Conservation (phyloP, 2,113 vertebrate species). For the Litocranius walleri region DNA sequence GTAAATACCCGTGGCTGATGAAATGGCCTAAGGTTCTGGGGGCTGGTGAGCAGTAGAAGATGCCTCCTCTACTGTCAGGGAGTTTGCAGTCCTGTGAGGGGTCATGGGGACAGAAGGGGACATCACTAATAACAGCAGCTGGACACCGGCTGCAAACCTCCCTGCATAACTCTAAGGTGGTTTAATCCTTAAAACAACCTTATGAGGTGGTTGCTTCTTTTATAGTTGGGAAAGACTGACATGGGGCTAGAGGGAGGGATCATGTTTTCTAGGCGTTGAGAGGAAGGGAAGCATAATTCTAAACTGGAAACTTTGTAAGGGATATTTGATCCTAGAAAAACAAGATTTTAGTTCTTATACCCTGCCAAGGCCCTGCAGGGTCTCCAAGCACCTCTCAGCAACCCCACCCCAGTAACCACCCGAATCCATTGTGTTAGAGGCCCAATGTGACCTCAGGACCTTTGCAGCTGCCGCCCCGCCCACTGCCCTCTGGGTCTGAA, state of each 20-base stretch:
- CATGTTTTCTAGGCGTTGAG: background rate
- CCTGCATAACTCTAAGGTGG: background rate
- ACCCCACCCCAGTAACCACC: too few species aligned
- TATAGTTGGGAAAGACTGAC: background rate
- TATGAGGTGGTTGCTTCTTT: background rate
- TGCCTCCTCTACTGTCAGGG: background rate
- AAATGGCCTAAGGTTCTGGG: background rate
- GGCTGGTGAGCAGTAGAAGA: background rate
- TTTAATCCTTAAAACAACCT: background rate
- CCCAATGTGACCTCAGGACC: background rate
- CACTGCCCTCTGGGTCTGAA: background rate
- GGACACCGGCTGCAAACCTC: background rate
- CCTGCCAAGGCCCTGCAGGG: background rate
- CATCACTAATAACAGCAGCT: background rate
- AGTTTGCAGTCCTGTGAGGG: background rate
- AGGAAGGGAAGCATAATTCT: background rate
- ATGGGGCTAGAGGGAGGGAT: background rate
- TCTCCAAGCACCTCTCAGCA: background rate
- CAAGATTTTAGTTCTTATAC: background rate
- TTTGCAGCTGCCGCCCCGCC: background rate
- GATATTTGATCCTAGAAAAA: background rate
- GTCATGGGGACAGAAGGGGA: background rate
- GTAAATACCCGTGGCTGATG: accelerated
- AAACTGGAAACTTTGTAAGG: background rate
- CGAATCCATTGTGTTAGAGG: background rate